Evolutionary conservation across 1,140 invertebrate species (phyloP).

Genomic region (Caerostris darwini): DNA sequence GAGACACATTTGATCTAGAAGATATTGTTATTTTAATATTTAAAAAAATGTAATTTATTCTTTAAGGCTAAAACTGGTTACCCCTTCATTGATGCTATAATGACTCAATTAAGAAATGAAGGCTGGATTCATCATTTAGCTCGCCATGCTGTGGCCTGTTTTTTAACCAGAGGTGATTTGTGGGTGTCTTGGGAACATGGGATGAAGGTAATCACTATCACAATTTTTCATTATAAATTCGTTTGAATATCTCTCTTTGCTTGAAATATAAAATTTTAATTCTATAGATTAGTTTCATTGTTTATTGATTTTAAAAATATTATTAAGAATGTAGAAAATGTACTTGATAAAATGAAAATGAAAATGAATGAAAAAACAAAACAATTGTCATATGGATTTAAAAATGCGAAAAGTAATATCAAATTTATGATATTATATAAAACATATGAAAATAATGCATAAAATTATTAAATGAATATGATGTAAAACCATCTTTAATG

Average conservation of each 20-base stretch:
- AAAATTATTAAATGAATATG: too few relatives aligned
- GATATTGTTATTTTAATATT: too few relatives aligned
- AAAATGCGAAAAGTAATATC: too few relatives aligned
- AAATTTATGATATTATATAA: too few relatives aligned
- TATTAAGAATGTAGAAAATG: too few relatives aligned
- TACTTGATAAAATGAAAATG: too few relatives aligned
- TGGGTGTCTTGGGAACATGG: slow-evolving; percentile 89
- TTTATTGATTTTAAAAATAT: not conserved
- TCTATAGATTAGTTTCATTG: not conserved
- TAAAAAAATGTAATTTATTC: not conserved
- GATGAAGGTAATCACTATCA: slow-evolving; percentile 83
- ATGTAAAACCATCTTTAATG: too few relatives aligned
- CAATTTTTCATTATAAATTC: not conserved
- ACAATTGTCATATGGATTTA: too few relatives aligned
- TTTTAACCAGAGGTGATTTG: slow-evolving; percentile 88
- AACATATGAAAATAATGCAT: too few relatives aligned
- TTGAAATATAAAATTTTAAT: not conserved
- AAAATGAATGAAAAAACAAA: too few relatives aligned
- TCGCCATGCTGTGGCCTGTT: slow-evolving; percentile 88
- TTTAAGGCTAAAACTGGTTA: slow-evolving; percentile 81
- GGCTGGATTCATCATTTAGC: slow-evolving; percentile 89
- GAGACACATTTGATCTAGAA: too few relatives aligned
- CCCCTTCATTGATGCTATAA: slow-evolving; percentile 85
- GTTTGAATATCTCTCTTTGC: not conserved
- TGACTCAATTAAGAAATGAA: slow-evolving; percentile 86